Base-by-base conservation (phyloP, 2,888 invertebrate genomes). In the Eristalis pertinax region DNA sequence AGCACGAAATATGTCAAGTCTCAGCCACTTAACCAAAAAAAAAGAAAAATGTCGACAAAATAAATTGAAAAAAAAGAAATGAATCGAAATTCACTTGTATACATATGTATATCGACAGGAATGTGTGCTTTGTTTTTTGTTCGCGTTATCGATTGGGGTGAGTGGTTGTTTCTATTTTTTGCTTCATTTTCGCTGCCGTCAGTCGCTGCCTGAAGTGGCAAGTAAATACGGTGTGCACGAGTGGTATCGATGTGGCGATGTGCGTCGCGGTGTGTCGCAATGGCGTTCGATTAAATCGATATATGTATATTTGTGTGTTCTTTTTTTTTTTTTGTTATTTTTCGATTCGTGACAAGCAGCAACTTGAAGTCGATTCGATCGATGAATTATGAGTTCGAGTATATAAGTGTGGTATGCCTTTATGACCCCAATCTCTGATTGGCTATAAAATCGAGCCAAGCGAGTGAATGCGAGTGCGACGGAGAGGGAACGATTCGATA, bases 391-490 rank as follows among this genome's bases (percentile, higher is more conserved):
- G 78, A 29, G 38, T 50, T 32, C 3, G 64, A 38, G 58, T 62
- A 29, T 19, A 65, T 15, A 63, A 79, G 60, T 38, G 73, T 32
- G 75, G 58, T 74, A 76, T 72, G 79, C 35, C 75, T 84, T 80
- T 84, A 84, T 87, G 84, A 73, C 84, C 84, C 79, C 76, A 80
- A 80, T 87, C 75, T 80, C 68, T 87, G 87, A 87, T 87, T 87
- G 87, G 87, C 26, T 64, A 10, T 41, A 26, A 67, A 38, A 58
- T 50, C 19, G 50, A 50, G 50, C 19, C 19, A 19, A 50, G 50
- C n/a, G 5, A 8, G 50, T 19, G 19, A 5, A 19, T 50, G 50
- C 8, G 50, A 74, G 26, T 32, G 32, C 64, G 41, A 69, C 68
- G 43, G 43, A 56, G 43, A 43, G 43, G 50, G 50, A 4, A 10